Evolutionary conservation across 2,113 vertebrate genomes (phyloP), one percentile per base, ranked within the genome.

Genomic region (Nibea coibor): DNA sequence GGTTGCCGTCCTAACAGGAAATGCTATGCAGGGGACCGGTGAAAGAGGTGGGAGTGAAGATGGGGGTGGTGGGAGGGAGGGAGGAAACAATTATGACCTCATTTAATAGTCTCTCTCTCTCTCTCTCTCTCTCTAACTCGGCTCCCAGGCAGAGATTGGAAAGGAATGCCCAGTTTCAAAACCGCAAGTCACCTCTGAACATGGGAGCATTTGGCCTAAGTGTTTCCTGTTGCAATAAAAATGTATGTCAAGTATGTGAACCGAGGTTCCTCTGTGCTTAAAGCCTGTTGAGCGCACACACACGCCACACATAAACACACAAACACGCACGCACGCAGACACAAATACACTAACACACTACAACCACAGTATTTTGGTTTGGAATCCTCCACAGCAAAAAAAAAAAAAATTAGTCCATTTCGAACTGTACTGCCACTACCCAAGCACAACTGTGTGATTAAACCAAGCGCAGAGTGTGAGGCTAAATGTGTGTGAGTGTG

Each of bases 221-320:
- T 91, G 85, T 81, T 94, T 94, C 91, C 92, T 93, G 89, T 93
- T 93, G 88, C 91, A 91, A 94, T 92, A 93, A 93, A 93, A 93
- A 91, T 84, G 84, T 90, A 89, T 91, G 92, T 92, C 91, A 89
- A 91, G 93, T 91, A 90, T 89, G 84, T 88, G 81, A 91, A 92
- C 86, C 76, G 69, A 87, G 75, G 84, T 88, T 87, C 89, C 88
- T 84, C 82, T 80, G 59, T 39, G 66, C 78, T 61, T 61, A 42
- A 54, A 75, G 74, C 70, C 76, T 80, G 74, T 54, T 10, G 65
- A 83, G 76, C 74, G 57, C 48, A 72, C 67, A 75, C 58, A 26
- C 24, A 15, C 10, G 14, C 35, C 8, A 14, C 35, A 50, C 62
- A 31, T 31, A 31, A 31, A 65, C 67, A 74, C 58, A 43, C 65